Percentiles rank a stretch among this genome's conserved stretches.
These are phyloP conservation scores for Enteromius paludinosus DNA, from an alignment of 2,797 vertebrate species.

Conservation along the genomic window DNA sequence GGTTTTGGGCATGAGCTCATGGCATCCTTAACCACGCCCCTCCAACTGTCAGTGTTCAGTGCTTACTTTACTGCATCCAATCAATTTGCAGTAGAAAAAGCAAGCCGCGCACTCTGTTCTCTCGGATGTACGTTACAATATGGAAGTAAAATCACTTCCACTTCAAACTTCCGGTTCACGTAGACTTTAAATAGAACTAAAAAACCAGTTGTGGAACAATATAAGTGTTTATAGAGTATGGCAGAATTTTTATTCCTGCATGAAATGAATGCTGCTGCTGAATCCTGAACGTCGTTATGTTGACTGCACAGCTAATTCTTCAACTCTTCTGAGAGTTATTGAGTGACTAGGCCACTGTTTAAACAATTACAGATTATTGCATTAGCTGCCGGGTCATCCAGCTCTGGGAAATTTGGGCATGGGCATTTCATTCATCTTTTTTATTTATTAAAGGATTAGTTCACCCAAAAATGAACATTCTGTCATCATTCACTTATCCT, in stretches of 20 bases:
- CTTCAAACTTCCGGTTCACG: no score
- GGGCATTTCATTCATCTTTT: not conserved
- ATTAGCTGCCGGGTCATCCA: not conserved
- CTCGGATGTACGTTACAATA: no score
- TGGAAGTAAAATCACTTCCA: no score
- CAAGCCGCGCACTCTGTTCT: no score
- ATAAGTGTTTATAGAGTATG: not conserved
- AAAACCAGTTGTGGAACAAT: not conserved
- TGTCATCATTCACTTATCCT: no score
- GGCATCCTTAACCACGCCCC: no score
- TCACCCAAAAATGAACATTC: no score
- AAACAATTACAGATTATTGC: not conserved
- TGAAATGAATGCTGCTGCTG: not conserved
- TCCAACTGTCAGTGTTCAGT: no score
- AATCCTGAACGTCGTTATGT: not conserved
- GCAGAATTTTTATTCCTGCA: not conserved
- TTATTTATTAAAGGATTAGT: not conserved
- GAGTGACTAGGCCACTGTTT: not conserved
- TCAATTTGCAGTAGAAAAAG: no score
- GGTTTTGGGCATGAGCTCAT: no score
- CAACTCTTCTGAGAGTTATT: not conserved
- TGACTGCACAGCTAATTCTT: not conserved
- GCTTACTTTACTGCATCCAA: no score
- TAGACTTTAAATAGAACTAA: no score
- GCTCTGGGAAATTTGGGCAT: slow-evolving; percentile 3